These are phyloP conservation scores for Centropus bengalensis DNA, from an alignment of 2,113 vertebrate species.

Conservation along the genomic window DNA sequence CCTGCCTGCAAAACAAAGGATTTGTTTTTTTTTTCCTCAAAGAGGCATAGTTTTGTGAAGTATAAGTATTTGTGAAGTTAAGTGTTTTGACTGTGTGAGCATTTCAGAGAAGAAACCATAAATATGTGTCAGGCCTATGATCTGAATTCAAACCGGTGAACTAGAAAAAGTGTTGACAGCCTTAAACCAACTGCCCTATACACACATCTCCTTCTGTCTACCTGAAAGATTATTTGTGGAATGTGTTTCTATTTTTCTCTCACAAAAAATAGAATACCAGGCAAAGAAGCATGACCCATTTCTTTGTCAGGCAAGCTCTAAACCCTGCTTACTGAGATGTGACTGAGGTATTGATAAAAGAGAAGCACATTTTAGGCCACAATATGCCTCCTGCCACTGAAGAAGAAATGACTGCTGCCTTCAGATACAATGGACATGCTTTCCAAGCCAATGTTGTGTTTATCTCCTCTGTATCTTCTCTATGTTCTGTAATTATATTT, in stretches of 20 bases:
- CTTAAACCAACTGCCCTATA: constrained; percentile 38
- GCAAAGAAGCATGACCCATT: constrained; percentile 22
- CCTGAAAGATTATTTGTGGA: constrained; percentile 55
- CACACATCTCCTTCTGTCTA: constrained; percentile 41
- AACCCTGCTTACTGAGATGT: constrained; percentile 18
- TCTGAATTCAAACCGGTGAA: constrained; percentile 42
- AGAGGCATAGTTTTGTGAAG: not conserved
- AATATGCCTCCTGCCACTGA: constrained; percentile 1
- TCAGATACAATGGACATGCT: not conserved
- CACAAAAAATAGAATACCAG: constrained; percentile 1
- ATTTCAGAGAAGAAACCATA: constrained; percentile 23
- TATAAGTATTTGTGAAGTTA: constrained; percentile 14
- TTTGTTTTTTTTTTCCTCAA: not conserved
- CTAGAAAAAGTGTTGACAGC: constrained; percentile 56
- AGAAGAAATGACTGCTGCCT: not conserved
- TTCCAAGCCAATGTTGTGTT: constrained; percentile 16
- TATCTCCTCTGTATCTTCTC: not conserved
- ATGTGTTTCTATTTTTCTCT: constrained; percentile 58
- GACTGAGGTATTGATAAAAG: constrained; percentile 34
- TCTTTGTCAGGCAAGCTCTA: constrained; percentile 28
- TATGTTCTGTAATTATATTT: constrained; percentile 11
- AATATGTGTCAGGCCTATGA: constrained; percentile 33
- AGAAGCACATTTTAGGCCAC: constrained; percentile 4
- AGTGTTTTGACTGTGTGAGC: constrained; percentile 3
- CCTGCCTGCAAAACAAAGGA: not conserved